Conservation (phyloP, 2,113 vertebrate species). For the Takifugu bimaculatus region DNA sequence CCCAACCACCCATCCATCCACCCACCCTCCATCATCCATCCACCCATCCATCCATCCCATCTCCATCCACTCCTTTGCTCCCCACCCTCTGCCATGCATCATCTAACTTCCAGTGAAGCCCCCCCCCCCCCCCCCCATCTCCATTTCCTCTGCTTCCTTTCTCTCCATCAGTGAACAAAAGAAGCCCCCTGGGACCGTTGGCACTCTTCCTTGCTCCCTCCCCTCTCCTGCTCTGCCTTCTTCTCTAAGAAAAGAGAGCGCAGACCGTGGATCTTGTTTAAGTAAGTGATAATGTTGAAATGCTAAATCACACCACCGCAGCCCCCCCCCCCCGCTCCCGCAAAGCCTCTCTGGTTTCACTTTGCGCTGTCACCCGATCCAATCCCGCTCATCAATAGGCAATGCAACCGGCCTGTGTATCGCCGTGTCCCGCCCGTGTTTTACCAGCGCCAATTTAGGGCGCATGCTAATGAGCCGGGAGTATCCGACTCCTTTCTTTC, state of each 20-base stretch:
- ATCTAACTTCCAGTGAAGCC: too few species aligned
- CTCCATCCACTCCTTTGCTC: too few species aligned
- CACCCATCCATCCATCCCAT: constrained; percentile 28
- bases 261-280: too few species aligned
- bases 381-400: constrained; percentile 64
- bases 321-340: constrained; percentile 38
- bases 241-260: too few species aligned
- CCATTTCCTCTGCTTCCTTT: too few species aligned
- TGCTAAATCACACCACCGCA: constrained; percentile 57
- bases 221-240: too few species aligned
- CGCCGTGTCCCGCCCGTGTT: constrained; percentile 34
- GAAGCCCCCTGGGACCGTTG: too few species aligned
- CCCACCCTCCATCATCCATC: not conserved
- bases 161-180: too few species aligned
- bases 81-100: too few species aligned
- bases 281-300: constrained; percentile 62
- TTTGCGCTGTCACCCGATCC: constrained; percentile 67
- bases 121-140: too few species aligned
- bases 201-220: too few species aligned
- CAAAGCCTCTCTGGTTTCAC: constrained; percentile 59
- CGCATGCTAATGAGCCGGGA: constrained; percentile 54
- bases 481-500: constrained; percentile 53
- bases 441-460: constrained; percentile 50
- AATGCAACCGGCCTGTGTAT: constrained; percentile 53
- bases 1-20: too few species aligned